Base-by-base conservation (phyloP, 37 sponge, comb jelly and placozoan genomes). In the Eunapius fragilis region DNA sequence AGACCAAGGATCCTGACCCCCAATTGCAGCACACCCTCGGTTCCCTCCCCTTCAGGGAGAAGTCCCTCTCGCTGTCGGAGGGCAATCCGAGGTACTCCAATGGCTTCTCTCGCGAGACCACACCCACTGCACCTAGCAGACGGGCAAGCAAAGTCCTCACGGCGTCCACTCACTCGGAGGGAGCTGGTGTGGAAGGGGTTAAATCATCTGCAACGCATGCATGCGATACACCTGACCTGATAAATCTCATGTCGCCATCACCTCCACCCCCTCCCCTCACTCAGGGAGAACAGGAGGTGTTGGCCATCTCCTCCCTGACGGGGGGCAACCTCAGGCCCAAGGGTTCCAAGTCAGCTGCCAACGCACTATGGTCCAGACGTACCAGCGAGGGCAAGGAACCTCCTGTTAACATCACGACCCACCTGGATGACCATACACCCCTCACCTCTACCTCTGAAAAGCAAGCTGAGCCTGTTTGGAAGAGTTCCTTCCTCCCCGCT, bases 41-140 rank as follows among this genome's bases (percentile, higher is more conserved):
- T 30, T 14, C 74, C 14, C 27, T 30, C 32, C 74, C 74, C 22
- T 33, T 72, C 77, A 76, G 77, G n/a, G 34, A 76, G 77, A 33
- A 76, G 34, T 38, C 77, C 38, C 31, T 30, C 73, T 72, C 73
- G 14, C 2, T 72, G 58, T 58, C 58, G 19, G 58, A 58, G 58
- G 58, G 58, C 17, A 58, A 11, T 11, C 58, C 58, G 14, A 58
- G 58, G 58, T 58, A 58, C 58, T 58, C 58, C 58, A 58, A 58
- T 11, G 58, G 58, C 58, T 58, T 58, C 58, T 58, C 58, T 19
- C 58, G 14, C 19, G 58, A 58, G 58, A 17, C 22, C 58, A 19
- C 58, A 17, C 22, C 58, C 58, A 10, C 58, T 19, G 58, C 14
- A 17, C 14, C 17, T 19, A 12, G 19, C 1, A 12, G 58, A 2